Evolutionary conservation across 2,888 invertebrate genomes (phyloP).

Genomic region (Ganaspis brasiliensis): DNA sequence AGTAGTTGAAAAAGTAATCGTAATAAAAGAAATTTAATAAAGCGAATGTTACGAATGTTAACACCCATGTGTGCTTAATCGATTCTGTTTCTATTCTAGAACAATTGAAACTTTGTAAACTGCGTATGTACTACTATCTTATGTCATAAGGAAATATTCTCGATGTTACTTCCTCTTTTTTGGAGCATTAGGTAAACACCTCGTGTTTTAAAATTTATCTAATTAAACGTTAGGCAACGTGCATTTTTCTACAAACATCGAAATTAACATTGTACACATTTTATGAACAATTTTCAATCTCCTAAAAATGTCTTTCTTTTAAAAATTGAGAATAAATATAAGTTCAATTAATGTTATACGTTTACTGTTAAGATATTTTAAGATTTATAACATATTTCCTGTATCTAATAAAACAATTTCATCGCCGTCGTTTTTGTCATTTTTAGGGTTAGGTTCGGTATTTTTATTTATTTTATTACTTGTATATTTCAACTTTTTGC

Average conservation of each 20-base stretch:
- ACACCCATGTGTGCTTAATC: slow-evolving; percentile 41
- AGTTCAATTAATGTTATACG: too few relatives aligned
- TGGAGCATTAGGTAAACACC: not conserved
- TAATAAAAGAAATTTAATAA: slow-evolving; percentile 45
- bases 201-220: not conserved
- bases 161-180: not conserved
- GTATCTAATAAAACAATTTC: too few relatives aligned
- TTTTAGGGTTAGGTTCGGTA: too few relatives aligned
- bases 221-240: not conserved
- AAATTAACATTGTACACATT: not conserved
- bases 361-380: too few relatives aligned
- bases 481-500: too few relatives aligned
- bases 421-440: too few relatives aligned
- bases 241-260: too few relatives aligned
- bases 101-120: slow-evolving; percentile 19
- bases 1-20: not conserved
- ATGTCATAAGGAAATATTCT: slow-evolving; percentile 13
- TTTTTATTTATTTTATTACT: too few relatives aligned
- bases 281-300: not conserved
- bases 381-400: too few relatives aligned
- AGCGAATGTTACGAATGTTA: slow-evolving; percentile 44
- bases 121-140: slow-evolving; percentile 19
- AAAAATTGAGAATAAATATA: not conserved
- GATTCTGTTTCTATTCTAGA: not conserved
- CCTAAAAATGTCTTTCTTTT: not conserved